phyloP scores from a whole-genome alignment of 2,797 vertebrate species.

The Dallia pectoralis region DNA sequence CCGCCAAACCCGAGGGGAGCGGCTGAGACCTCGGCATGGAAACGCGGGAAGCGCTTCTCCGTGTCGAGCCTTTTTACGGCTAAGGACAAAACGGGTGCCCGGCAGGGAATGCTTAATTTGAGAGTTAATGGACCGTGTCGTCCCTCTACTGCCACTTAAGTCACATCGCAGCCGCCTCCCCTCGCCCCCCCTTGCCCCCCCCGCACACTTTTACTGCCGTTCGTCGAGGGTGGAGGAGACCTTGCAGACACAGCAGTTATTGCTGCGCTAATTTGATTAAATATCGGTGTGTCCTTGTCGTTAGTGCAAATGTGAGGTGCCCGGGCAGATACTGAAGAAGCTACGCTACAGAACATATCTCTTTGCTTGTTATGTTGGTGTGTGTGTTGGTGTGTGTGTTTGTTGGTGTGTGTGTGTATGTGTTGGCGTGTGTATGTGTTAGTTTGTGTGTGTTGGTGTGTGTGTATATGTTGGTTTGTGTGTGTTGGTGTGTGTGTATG shows the following conservation, averaged over 20 bases:
- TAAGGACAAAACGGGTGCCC: conserved; percentile 70
- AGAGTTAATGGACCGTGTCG: conserved; percentile 69
- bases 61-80: conserved; percentile 68
- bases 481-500: not conserved
- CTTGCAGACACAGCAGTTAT: conserved; percentile 55
- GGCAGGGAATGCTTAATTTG: conserved; percentile 66
- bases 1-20: conserved; percentile 37
- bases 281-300: conserved; percentile 61
- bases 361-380: not conserved
- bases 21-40: conserved; percentile 41
- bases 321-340: conserved; percentile 15
- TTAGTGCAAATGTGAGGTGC: conserved; percentile 58
- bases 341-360: not conserved
- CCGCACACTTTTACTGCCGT: conserved; percentile 45
- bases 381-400: too few species aligned
- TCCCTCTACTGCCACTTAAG: conserved; percentile 48
- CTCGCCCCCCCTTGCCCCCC: conserved; percentile 6
- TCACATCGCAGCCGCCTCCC: conserved; percentile 44
- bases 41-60: conserved; percentile 61
- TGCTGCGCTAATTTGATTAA: conserved; percentile 58
- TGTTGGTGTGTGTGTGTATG: not conserved
- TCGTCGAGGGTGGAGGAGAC: conserved; percentile 43
- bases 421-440: too few species aligned
- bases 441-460: too few species aligned
- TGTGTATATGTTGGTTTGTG: too few species aligned